A percentile compares a stretch with the other conserved stretches of the same genome.
These are phyloP conservation scores for Iselma pallidipennis DNA, from an alignment of 2,888 invertebrate species.

Conservation along the genomic window DNA sequence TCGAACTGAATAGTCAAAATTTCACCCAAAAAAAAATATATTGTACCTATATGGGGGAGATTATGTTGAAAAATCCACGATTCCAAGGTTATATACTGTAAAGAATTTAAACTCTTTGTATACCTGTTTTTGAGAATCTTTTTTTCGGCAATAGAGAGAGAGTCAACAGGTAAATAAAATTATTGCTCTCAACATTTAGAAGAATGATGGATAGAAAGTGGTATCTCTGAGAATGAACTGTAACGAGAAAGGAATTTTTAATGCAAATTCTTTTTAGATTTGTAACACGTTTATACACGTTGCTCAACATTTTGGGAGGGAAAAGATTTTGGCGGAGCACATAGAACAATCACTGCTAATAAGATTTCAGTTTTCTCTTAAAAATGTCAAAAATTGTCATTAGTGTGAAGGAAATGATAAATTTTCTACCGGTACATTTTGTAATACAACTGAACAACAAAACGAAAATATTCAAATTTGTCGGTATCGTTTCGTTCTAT, in stretches of 20 bases:
- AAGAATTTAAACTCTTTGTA: not conserved
- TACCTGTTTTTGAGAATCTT: not conserved
- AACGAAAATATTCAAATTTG: not conserved
- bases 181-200: not conserved
- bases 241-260: not conserved
- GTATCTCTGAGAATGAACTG: not conserved
- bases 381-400: no score
- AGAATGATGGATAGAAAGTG: not conserved
- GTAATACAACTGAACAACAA: no score
- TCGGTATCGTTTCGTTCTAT: slow-evolving; percentile 12
- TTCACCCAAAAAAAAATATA: not conserved
- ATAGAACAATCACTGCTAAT: no score
- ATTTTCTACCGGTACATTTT: no score
- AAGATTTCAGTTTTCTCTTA: no score
- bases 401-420: no score
- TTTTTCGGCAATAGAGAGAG: not conserved
- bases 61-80: not conserved
- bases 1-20: no score
- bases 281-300: not conserved
- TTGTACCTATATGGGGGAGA: not conserved
- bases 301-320: not conserved
- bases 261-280: not conserved
- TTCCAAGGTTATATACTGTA: not conserved
- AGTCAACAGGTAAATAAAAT: not conserved
- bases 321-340: no score